Percentiles rank a stretch among this genome's conserved stretches.
Evolutionary conservation across 2,113 vertebrate species (phyloP).

Genomic region (Oreochromis niloticus): DNA sequence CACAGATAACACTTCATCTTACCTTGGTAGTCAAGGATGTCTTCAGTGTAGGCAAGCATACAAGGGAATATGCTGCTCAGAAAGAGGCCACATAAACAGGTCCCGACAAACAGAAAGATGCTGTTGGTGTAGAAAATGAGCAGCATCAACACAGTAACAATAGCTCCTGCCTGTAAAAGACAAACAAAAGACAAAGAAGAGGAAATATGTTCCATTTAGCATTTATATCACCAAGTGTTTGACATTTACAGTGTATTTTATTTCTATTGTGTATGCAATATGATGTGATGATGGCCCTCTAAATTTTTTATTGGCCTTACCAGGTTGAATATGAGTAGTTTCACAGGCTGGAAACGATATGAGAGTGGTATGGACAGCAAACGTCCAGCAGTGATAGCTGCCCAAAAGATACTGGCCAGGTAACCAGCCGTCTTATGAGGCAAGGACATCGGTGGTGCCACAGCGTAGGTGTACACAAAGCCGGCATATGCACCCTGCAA

Average conservation of each 20-base stretch:
- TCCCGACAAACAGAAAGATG: slow-evolving; percentile 87
- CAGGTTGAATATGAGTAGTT: slow-evolving; percentile 88
- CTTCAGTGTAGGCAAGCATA: slow-evolving; percentile 91
- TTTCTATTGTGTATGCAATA: not conserved
- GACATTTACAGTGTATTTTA: not conserved
- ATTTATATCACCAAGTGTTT: not conserved
- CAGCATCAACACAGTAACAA: slow-evolving; percentile 82
- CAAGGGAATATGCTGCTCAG: slow-evolving; percentile 96
- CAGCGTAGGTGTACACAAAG: slow-evolving; percentile 90
- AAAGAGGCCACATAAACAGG: slow-evolving; percentile 85
- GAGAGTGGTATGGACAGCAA: slow-evolving; percentile 89
- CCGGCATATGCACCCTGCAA: slow-evolving; percentile 87
- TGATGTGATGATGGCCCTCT: not conserved
- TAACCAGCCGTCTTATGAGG: slow-evolving; percentile 85
- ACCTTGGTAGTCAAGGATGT: slow-evolving; percentile 90
- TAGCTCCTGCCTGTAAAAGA: slow-evolving; percentile 78
- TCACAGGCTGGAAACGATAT: slow-evolving; percentile 80
- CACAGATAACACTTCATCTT: not conserved
- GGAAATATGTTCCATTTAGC: not conserved
- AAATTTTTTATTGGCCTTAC: slow-evolving; percentile 61
- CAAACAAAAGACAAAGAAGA: not conserved
- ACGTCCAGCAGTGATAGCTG: slow-evolving; percentile 86
- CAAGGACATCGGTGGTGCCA: slow-evolving; percentile 78
- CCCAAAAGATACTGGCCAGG: slow-evolving; percentile 94
- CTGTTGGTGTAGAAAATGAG: slow-evolving; percentile 83